Percentiles rank a stretch among this genome's conserved stretches.
Conservation (phyloP, 23 tunicate species). For the Diplosoma virens region DNA sequence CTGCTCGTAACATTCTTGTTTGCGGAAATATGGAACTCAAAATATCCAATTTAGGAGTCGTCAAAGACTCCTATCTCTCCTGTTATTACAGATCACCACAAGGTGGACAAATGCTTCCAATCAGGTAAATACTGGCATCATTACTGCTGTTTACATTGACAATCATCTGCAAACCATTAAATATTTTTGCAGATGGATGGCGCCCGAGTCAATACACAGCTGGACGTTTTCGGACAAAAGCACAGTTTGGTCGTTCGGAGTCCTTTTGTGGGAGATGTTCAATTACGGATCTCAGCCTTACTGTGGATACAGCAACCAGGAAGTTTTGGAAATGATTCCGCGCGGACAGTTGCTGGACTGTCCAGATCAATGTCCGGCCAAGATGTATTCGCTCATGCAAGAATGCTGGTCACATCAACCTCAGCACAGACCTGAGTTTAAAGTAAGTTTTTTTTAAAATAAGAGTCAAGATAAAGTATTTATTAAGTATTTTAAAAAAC, state of each 20-base stretch:
- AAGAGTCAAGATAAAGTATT: no score
- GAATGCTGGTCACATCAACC: constrained; percentile 87
- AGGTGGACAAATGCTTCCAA: constrained; percentile 92
- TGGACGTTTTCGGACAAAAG: constrained; percentile 76
- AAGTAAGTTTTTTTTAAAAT: constrained; percentile 28
- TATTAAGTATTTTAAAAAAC: no score
- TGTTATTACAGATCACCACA: constrained; percentile 88
- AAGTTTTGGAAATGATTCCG: constrained; percentile 82
- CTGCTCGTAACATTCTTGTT: constrained; percentile 79
- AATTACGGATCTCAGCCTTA: constrained; percentile 91
- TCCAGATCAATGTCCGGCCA: constrained; percentile 94
- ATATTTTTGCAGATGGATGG: constrained; percentile 85
- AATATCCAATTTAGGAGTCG: constrained; percentile 81
- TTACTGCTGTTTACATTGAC: no score
- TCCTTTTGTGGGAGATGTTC: constrained; percentile 88
- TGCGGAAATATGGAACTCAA: constrained; percentile 80
- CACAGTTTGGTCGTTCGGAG: constrained; percentile 94
- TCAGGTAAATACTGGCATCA: constrained; percentile 56
- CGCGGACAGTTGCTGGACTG: constrained; percentile 76
- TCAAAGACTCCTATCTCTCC: constrained; percentile 79
- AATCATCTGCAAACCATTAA: no score
- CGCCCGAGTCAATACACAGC: constrained; percentile 73
- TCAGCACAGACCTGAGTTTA: constrained; percentile 55
- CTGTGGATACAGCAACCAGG: constrained; percentile 97
- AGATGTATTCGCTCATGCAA: constrained; percentile 88